Percentiles rank a stretch among this genome's conserved stretches.
phyloP scores from a whole-genome alignment of 2,797 vertebrate genomes.

The Gymnocypris eckloni region DNA sequence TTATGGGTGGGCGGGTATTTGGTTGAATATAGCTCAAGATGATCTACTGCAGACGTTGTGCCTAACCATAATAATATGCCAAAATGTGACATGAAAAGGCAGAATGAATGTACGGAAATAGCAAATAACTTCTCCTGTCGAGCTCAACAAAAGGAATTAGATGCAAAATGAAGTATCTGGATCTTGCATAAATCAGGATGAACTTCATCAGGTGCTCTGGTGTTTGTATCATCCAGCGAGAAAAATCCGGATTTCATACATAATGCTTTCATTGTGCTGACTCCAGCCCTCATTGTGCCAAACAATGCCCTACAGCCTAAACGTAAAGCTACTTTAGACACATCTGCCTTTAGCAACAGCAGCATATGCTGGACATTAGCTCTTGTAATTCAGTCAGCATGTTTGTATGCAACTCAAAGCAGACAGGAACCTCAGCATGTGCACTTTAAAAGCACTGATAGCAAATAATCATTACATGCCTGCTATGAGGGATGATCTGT shows the following conservation, averaged over 20 bases:
- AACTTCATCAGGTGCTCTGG: slow-evolving; percentile 25
- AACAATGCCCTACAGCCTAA: slow-evolving; percentile 24
- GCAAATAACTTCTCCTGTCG: not conserved
- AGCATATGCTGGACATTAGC: slow-evolving; percentile 46
- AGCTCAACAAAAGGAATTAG: slow-evolving; percentile 24
- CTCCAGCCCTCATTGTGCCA: slow-evolving; percentile 1
- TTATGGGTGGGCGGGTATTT: slow-evolving; percentile 42
- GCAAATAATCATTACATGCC: not conserved
- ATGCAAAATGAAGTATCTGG: slow-evolving; percentile 20
- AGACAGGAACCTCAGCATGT: slow-evolving; percentile 5
- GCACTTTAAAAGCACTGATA: slow-evolving; percentile 20
- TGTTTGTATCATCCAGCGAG: slow-evolving; percentile 4
- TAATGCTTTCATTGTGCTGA: slow-evolving; percentile 39
- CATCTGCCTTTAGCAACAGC: slow-evolving; percentile 32
- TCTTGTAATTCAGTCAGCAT: slow-evolving; percentile 41
- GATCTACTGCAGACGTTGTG: slow-evolving; percentile 56
- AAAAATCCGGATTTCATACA: slow-evolving; percentile 27
- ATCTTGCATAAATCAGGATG: not conserved
- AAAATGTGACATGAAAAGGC: slow-evolving; percentile 38
- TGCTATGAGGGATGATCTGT: not conserved
- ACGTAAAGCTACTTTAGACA: slow-evolving; percentile 23
- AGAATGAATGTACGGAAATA: slow-evolving; percentile 14
- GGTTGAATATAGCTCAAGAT: slow-evolving; percentile 50
- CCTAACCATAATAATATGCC: slow-evolving; percentile 53
- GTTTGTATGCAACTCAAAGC: slow-evolving; percentile 27